Evolutionary conservation across 1,140 invertebrate genomes (phyloP).

Genomic region (Hirudo medicinalis): DNA sequence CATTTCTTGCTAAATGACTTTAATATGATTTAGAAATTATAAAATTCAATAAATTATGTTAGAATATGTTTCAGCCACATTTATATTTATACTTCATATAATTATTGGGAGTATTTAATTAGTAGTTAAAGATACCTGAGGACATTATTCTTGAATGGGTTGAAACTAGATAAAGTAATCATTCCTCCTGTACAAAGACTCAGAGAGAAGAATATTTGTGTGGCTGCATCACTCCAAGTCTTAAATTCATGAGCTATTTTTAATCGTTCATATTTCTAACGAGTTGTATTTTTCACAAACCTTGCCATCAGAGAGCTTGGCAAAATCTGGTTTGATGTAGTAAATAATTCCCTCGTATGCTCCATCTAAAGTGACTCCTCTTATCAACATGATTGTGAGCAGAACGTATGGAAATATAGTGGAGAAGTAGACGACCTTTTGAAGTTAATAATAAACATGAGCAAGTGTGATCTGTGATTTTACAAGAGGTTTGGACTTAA

Average conservation of each 20-base stretch:
- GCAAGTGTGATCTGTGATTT: too few species aligned
- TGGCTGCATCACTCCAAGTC: conserved; percentile 81
- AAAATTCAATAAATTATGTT: too few species aligned
- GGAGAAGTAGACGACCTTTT: conserved; percentile 23
- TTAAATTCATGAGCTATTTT: conserved; percentile 27
- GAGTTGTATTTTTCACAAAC: conserved; percentile 41
- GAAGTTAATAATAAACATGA: too few species aligned
- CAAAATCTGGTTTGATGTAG: conserved; percentile 26
- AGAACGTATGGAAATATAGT: conserved; percentile 77
- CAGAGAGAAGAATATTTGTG: conserved; percentile 83
- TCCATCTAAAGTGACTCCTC: conserved; percentile 46
- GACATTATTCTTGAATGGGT: conserved; percentile 79
- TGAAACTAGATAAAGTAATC: conserved; percentile 84
- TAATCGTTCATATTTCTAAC: not conserved
- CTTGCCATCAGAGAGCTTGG: conserved; percentile 12
- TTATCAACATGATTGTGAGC: conserved; percentile 69
- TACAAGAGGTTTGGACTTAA: too few species aligned
- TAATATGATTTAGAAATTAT: too few species aligned
- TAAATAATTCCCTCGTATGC: conserved; percentile 26
- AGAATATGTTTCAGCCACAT: too few species aligned
- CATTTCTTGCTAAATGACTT: too few species aligned
- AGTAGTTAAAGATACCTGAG: conserved; percentile 41
- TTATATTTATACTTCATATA: too few species aligned
- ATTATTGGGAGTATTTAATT: too few species aligned
- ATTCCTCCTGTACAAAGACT: conserved; percentile 80